Conservation (phyloP, 2,797 vertebrate species). For the Enteromius argenteus region DNA sequence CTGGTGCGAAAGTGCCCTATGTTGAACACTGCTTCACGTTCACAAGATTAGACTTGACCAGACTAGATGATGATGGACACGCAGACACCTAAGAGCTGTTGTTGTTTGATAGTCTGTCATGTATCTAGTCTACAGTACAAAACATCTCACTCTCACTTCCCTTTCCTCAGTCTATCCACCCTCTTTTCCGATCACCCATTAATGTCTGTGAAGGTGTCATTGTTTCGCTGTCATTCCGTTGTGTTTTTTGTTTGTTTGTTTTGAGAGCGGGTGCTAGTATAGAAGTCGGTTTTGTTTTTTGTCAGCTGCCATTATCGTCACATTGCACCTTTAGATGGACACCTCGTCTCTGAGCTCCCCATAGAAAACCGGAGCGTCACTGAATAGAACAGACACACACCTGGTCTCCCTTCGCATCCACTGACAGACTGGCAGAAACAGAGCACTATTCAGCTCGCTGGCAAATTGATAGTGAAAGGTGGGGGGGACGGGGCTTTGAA, state of each 20-base stretch:
- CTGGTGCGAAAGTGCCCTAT: background rate
- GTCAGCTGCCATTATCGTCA: constrained; percentile 72
- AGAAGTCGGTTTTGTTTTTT: constrained; percentile 44
- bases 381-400: constrained; percentile 55
- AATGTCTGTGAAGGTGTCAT: constrained; percentile 30
- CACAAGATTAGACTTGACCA: constrained; percentile 42
- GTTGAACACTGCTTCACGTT: background rate
- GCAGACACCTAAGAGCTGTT: constrained; percentile 33
- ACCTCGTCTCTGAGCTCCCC: constrained; percentile 51
- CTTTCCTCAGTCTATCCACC: constrained; percentile 27
- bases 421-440: constrained; percentile 73
- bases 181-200: constrained; percentile 33
- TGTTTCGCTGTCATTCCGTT: background rate
- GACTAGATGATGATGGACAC: constrained; percentile 24
- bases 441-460: constrained; percentile 74
- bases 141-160: constrained; percentile 31
- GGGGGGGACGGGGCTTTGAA: constrained; percentile 72
- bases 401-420: constrained; percentile 75
- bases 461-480: constrained; percentile 78
- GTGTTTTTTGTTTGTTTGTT: constrained; percentile 21
- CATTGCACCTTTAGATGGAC: constrained; percentile 77
- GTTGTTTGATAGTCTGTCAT: constrained; percentile 35
- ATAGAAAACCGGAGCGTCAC: constrained; percentile 20
- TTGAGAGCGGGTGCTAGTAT: constrained; percentile 26
- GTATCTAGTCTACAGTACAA: constrained; percentile 4